phyloP scores from a whole-genome alignment of 2,797 vertebrate species.

The Glyptemys insculpta region DNA sequence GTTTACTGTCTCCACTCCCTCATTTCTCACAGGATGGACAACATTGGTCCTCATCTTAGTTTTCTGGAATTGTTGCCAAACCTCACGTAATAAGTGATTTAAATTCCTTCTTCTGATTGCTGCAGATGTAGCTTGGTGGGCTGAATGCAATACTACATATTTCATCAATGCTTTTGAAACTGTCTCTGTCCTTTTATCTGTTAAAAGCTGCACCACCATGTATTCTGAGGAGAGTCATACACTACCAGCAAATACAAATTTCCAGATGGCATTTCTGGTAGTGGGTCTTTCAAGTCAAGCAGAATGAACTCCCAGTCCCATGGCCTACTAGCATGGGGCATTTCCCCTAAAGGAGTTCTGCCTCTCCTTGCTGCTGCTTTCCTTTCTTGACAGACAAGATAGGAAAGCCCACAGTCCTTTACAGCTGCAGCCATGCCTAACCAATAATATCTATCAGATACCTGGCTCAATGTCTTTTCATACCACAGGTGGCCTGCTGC shows the following conservation, averaged over 20 bases:
- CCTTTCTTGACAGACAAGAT: not conserved
- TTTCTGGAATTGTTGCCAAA: no score
- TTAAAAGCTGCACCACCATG: not conserved
- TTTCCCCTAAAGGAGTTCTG: not conserved
- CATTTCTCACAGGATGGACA: no score
- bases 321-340: not conserved
- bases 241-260: not conserved
- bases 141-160: no score
- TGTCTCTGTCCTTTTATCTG: not conserved
- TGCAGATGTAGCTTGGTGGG: no score
- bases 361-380: not conserved
- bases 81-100: no score
- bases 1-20: no score
- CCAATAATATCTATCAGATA: not conserved
- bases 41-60: no score
- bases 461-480: not conserved
- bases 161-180: not conserved
- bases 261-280: not conserved
- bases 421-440: not conserved
- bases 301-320: not conserved
- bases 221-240: not conserved
- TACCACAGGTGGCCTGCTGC: not conserved
- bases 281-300: not conserved
- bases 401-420: not conserved
- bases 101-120: no score